Evolutionary conservation across 2,797 vertebrate species (phyloP).

Genomic region (Poecile montanus): DNA sequence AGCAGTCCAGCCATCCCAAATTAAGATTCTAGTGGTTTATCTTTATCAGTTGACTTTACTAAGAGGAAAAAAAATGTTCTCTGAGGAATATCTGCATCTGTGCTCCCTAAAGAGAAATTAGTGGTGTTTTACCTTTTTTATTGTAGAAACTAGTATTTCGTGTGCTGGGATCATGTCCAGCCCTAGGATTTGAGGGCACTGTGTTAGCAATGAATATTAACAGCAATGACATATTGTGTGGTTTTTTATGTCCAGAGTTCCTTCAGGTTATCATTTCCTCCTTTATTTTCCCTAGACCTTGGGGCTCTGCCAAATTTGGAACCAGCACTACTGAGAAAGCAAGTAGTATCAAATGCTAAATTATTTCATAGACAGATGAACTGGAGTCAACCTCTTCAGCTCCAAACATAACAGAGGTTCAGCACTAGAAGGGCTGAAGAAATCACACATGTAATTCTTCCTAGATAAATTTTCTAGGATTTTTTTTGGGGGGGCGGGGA

Average conservation of each 20-base stretch:
- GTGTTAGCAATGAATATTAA: neutral
- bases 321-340: neutral
- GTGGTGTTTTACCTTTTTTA: neutral
- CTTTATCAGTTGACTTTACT: neutral
- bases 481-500: fast-evolving
- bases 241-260: neutral
- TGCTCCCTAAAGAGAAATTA: neutral
- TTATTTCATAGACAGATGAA: conserved; percentile 4
- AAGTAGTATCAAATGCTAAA: neutral
- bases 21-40: neutral
- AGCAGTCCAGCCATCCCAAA: neutral
- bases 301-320: neutral
- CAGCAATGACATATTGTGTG: neutral
- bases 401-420: neutral
- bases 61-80: neutral
- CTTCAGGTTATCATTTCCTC: neutral
- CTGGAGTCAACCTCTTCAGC: neutral
- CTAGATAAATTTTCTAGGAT: neutral
- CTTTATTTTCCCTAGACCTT: neutral
- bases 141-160: neutral
- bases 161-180: neutral
- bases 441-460: neutral
- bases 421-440: neutral
- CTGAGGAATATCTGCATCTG: neutral
- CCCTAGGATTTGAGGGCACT: neutral